Evolutionary conservation across 2,113 vertebrate species (phyloP), one percentile per base, ranked within the genome.

Genomic region (Cyprinodon variegatus): DNA sequence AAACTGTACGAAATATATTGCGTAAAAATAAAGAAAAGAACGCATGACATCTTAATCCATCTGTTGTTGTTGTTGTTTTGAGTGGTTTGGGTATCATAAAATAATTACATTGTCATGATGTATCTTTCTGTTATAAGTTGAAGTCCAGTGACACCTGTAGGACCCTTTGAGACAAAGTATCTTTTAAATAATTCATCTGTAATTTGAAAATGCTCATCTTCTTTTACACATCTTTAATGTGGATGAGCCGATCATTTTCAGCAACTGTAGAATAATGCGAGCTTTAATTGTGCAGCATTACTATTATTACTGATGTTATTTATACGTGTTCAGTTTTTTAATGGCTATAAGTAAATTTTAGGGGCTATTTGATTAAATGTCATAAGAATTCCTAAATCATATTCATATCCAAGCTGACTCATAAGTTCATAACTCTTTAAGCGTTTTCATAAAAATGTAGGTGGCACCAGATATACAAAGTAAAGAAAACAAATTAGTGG

Each of bases 111-210:
- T 14, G 36, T 7, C 36, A 73, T 22, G 14, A 41, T 0, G 13
- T 3, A 46, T 48, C 13, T 40, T 63, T 46, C 29, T 20, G 50
- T 15, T 66, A 53, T 29, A n/a, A 10, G 4, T 20, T 48, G 15
- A 60, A 74, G 45, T 75, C 48, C n/a, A 29, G 36, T 78, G 64
- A 82, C 83, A 86, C 88, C 74, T 89, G 83, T 88, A 46, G 57
- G 63, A 46, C 62, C 65, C 6, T 9, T 40, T 72, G n/a, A 79
- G 38, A 76, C 65, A 84, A 84, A 86, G 70, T 39, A 57, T 15
- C 61, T 14, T 3, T 61, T 74, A 14, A 70, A 78, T 76, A 12
- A 69, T 66, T 65, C 40, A 76, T 59, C 39, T 72, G 8, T 39
- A 1, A 40, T 61, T 61, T 68, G 5, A 74, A 65, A 77, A 22